Evolutionary conservation across 2,888 invertebrate species (phyloP).

Genomic region (Amiota minor): DNA sequence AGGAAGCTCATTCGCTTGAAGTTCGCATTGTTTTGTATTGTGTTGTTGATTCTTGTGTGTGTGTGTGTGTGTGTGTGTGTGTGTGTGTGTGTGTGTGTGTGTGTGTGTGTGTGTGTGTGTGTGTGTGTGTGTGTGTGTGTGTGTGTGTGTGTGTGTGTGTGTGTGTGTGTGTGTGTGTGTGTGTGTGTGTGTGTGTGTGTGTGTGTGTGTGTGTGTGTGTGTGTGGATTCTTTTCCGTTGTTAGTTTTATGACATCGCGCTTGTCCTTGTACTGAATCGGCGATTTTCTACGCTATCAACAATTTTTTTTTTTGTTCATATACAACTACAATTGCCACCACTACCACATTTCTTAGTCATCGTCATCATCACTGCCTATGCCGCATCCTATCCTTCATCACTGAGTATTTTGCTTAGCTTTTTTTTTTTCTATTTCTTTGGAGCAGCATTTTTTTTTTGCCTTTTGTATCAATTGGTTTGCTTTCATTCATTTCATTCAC

Average conservation of each 20-base stretch:
- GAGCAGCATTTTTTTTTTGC: neutral
- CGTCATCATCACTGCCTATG: too few species aligned
- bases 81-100: conserved; percentile 44
- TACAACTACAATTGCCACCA: too few species aligned
- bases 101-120: conserved; percentile 43
- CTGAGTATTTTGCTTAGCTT: too few species aligned
- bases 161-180: too few species aligned
- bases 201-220: conserved; percentile 35
- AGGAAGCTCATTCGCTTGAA: too few species aligned
- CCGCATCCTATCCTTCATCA: too few species aligned
- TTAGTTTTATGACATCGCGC: conserved; percentile 26
- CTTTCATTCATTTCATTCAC: conserved; percentile 58
- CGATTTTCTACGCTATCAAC: conserved; percentile 47
- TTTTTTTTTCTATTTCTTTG: too few species aligned
- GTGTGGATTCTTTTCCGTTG: conserved; percentile 40
- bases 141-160: conserved; percentile 41
- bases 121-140: conserved; percentile 44
- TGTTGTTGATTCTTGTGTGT: too few species aligned
- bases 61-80: conserved; percentile 27
- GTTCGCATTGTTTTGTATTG: too few species aligned
- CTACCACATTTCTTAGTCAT: too few species aligned
- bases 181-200: too few species aligned
- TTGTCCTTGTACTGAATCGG: conserved; percentile 63
- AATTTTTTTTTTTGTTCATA: neutral
- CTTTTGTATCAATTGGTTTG: conserved; percentile 39